These are phyloP conservation scores for Lepidurus apus DNA, from an alignment of 1,140 invertebrate species.

Conservation along the genomic window DNA sequence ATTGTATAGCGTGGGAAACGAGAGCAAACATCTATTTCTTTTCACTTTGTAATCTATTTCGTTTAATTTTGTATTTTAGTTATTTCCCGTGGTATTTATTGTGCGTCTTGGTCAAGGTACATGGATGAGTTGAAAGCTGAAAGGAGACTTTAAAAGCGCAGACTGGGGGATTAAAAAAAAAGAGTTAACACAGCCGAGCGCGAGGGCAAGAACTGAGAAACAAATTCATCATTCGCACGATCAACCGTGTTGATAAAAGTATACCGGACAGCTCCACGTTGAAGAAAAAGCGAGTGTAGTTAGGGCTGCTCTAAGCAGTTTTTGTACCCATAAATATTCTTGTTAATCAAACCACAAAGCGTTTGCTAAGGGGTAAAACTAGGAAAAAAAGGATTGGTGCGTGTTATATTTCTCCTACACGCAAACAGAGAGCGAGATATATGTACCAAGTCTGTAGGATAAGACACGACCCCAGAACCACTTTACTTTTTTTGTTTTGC, in stretches of 20 bases:
- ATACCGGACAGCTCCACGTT: neutral
- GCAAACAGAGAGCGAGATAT: neutral
- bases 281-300: neutral
- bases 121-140: too few species aligned
- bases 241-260: conserved; percentile 18
- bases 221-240: conserved; percentile 7
- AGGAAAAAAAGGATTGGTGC: conserved; percentile 1
- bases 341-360: neutral
- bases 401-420: conserved; percentile 13
- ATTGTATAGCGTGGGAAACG: too few species aligned
- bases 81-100: too few species aligned
- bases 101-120: too few species aligned
- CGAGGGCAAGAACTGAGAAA: neutral
- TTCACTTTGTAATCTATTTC: too few species aligned
- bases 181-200: neutral
- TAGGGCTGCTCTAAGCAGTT: neutral
- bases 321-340: conserved; percentile 8
- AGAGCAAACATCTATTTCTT: too few species aligned
- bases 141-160: neutral
- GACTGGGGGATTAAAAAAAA: neutral
- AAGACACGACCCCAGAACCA: neutral
- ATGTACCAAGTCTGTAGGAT: neutral
- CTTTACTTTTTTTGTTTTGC: neutral
- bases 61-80: too few species aligned
- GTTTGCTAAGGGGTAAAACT: neutral